Evolutionary conservation across 2,113 vertebrate genomes (phyloP).

Genomic region (Pseudonaja textilis): DNA sequence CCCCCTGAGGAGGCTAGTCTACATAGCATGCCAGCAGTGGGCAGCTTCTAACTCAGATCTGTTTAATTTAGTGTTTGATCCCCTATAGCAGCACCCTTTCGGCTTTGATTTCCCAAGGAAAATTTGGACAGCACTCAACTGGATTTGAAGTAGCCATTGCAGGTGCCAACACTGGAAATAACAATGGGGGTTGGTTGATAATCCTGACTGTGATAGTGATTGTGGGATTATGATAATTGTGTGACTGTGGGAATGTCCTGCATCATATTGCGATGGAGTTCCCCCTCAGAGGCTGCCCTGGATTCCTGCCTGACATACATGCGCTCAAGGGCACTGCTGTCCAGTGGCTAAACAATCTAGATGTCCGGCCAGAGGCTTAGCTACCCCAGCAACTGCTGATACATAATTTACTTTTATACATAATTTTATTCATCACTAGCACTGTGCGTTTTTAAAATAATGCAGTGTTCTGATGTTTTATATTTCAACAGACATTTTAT

Average conservation of each 20-base stretch:
- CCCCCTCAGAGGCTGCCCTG: no score
- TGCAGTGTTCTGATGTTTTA: neutral
- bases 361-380: neutral
- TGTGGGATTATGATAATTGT: neutral
- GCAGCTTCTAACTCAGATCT: neutral
- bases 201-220: neutral
- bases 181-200: neutral
- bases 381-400: neutral
- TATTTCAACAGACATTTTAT: neutral
- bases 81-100: neutral
- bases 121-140: neutral
- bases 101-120: neutral
- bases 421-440: neutral
- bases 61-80: neutral
- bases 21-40: neutral
- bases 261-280: neutral
- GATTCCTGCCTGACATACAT: no score
- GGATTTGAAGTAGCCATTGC: neutral
- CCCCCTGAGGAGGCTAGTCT: neutral
- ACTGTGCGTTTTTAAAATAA: neutral
- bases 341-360: neutral
- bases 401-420: neutral
- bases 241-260: neutral
- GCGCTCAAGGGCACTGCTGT: neutral
- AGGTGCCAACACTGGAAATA: neutral